Conservation (phyloP, 2,888 invertebrate species). For the Epinotia brunnichana region DNA sequence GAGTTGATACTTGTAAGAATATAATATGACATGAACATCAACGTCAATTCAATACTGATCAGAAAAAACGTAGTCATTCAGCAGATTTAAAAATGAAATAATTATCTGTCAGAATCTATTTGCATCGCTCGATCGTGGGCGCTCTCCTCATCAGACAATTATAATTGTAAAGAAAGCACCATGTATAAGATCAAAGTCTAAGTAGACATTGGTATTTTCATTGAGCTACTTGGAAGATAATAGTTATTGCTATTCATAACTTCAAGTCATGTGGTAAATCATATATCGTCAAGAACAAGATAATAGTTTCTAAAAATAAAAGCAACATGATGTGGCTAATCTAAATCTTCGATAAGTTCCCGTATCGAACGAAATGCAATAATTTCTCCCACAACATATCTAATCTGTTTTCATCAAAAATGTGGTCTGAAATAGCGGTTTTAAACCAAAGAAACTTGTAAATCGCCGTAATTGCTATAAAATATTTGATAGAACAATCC, state of each 20-base stretch:
- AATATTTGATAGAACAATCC: slow-evolving; percentile 17
- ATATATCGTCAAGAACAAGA: neutral
- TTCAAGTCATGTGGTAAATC: neutral
- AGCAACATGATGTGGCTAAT: neutral
- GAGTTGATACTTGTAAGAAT: no score
- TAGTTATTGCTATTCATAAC: no score
- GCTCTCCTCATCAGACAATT: neutral
- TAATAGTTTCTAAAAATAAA: neutral
- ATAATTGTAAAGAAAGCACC: neutral
- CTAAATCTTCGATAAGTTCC: neutral
- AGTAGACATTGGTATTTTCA: no score
- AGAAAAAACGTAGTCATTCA: neutral
- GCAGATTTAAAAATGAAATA: neutral
- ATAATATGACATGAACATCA: no score
- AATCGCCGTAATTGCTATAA: slow-evolving; percentile 8
- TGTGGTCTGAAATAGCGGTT: neutral
- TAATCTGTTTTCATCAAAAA: neutral
- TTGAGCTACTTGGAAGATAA: no score
- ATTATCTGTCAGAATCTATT: neutral
- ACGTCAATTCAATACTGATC: neutral
- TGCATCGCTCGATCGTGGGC: no score
- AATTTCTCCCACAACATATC: neutral
- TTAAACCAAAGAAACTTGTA: slow-evolving; percentile 4
- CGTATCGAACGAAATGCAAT: slow-evolving; percentile 1
- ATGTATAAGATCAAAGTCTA: no score